Base-by-base conservation (phyloP, 2,797 vertebrate genomes). In the Sebastiscus albofasciatus region DNA sequence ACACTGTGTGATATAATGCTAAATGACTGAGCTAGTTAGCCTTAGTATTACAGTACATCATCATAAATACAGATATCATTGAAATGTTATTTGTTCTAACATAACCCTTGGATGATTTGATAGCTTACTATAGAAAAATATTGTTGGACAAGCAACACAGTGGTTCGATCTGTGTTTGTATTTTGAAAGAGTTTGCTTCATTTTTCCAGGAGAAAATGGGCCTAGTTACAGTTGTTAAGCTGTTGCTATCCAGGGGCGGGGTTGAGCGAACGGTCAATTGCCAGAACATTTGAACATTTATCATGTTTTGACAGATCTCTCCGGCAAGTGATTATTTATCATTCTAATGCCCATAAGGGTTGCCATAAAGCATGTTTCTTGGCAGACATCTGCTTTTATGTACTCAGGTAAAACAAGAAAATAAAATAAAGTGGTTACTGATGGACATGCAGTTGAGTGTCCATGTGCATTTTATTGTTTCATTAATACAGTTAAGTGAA, bases 401-500 rank as follows among this genome's bases (percentile, higher is more conserved):
- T 64, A 58, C 18, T 77, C n/a, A 14, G 34, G 56, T 80, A 31
- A 78, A 82, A 85, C 73, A 72, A 62, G 33, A 80, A 59, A 59
- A 62, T 33, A 81, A 78, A 82, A 81, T 80, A 22, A 79, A 89
- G 82, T 58, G 52, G 31, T 65, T 64, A 59, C 72, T 77, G 79
- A 84, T 82, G 77, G 72, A 75, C 74, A 56, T 13, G 60, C 20
- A 24, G 29, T 18, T n/a, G 54, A 83, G 62, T 56, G 65, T 85
- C 82, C 20, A 4, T 22, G 39, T 27, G 26, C 46, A 74, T 75
- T 91, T 82, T 74, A 85, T 77, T 80, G 73, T 80, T 75, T 73
- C 76, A 79, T 87, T 87, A 75, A 82, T 82, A 69, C 29, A 49
- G 60, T 76, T 70, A 80, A 70, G 68, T 73, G 67, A 88, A 80